Conservation (phyloP, 2,888 invertebrate genomes). For the Sialis lutaria region DNA sequence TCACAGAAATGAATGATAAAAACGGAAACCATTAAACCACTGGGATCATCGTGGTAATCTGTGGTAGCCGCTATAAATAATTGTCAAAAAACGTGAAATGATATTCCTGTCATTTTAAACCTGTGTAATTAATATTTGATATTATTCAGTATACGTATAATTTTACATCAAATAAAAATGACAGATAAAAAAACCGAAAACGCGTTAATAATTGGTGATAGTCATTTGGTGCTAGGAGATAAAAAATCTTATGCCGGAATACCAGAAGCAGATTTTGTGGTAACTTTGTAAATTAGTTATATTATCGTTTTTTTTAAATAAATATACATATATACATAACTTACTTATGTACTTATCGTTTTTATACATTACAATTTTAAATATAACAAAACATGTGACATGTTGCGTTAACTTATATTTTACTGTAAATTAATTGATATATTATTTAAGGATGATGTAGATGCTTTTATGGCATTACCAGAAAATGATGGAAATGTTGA, state of each 20-base stretch:
- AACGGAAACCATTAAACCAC: too few relatives aligned
- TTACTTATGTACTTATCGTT: background rate
- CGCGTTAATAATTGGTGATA: slow-evolving; percentile 1
- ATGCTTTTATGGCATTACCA: slow-evolving; percentile 70
- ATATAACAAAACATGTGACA: too few relatives aligned
- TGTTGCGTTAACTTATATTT: too few relatives aligned
- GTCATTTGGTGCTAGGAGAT: slow-evolving; percentile 17
- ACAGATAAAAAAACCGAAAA: too few relatives aligned
- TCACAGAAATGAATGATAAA: too few relatives aligned
- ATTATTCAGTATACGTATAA: too few relatives aligned
- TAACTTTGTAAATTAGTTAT: slow-evolving; percentile 28
- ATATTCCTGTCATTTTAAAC: too few relatives aligned
- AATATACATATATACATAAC: background rate
- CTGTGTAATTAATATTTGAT: too few relatives aligned
- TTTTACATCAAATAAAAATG: too few relatives aligned
- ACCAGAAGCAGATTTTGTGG: slow-evolving; percentile 76
- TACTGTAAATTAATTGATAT: background rate
- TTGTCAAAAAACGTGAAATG: too few relatives aligned
- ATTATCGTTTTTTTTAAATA: background rate
- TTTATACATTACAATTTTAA: background rate
- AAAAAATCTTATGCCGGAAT: slow-evolving; percentile 62
- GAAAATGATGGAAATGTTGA: slow-evolving; percentile 74
- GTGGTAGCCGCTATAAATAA: too few relatives aligned
- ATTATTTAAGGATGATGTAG: slow-evolving; percentile 72
- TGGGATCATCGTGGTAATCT: too few relatives aligned